Evolutionary conservation across 2,888 invertebrate genomes (phyloP).

Genomic region (Eupelmus urozonus): DNA sequence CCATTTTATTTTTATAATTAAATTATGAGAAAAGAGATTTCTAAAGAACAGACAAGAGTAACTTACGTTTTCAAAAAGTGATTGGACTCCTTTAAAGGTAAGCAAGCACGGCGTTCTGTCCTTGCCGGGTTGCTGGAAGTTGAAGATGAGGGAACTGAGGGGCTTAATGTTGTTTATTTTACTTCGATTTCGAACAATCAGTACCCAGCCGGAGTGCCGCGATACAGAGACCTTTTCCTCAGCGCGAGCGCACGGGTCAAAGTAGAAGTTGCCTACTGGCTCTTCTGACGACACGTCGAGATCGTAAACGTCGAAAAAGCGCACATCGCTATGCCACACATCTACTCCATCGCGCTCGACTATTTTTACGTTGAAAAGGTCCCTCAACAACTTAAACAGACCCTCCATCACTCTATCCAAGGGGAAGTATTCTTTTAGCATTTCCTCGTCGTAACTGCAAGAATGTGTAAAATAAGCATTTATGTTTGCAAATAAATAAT

Average conservation of each 20-base stretch:
- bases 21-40: too few relatives aligned
- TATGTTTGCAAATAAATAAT: too few relatives aligned
- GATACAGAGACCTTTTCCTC: constrained; percentile 82
- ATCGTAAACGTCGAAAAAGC: constrained; percentile 89
- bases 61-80: constrained; percentile 85
- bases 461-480: too few relatives aligned
- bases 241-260: constrained; percentile 88
- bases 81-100: constrained; percentile 86
- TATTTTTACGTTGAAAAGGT: constrained; percentile 88
- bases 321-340: constrained; percentile 92
- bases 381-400: constrained; percentile 86
- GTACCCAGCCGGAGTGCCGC: constrained; percentile 86
- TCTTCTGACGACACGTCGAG: constrained; percentile 78
- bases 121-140: constrained; percentile 84
- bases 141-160: constrained; percentile 89
- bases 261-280: constrained; percentile 90
- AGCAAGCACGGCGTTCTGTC: constrained; percentile 83
- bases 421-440: constrained; percentile 89
- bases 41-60: too few relatives aligned
- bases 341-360: constrained; percentile 82
- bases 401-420: constrained; percentile 88
- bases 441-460: constrained; percentile 83
- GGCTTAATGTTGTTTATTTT: constrained; percentile 83
- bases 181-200: constrained; percentile 87
- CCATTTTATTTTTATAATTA: too few relatives aligned